Evolutionary conservation across 53 echinoderm and acorn worm genomes (phyloP).

Genomic region (Temnopleurus reevesii): DNA sequence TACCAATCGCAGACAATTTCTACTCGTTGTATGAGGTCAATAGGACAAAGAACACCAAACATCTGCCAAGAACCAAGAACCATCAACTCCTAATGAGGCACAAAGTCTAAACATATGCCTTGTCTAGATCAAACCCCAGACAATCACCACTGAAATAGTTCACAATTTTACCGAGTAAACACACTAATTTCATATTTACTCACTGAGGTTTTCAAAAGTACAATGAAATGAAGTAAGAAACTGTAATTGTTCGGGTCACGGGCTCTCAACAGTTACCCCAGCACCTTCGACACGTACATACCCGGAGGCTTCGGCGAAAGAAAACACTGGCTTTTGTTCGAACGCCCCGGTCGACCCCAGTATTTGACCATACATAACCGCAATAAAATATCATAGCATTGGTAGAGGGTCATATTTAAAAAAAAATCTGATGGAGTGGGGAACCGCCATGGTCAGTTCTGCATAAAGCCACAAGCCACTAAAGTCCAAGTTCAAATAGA

Average conservation of each 20-base stretch:
- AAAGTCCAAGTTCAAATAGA: conserved; percentile 26
- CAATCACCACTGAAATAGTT: conserved; percentile 2
- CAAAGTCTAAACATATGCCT: background rate
- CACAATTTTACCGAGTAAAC: conserved; percentile 15
- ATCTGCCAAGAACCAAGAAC: background rate
- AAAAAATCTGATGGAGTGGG: background rate
- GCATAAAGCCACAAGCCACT: background rate
- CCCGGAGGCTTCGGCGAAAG: background rate
- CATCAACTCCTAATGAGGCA: background rate
- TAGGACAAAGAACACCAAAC: background rate
- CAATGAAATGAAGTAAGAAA: conserved; percentile 25
- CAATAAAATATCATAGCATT: conserved; percentile 20
- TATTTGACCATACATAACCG: conserved; percentile 13
- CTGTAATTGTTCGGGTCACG: conserved; percentile 32
- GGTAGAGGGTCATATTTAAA: background rate
- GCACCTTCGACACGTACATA: background rate
- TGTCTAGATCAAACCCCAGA: background rate
- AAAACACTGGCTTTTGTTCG: conserved; percentile 3
- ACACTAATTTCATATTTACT: conserved; percentile 38
- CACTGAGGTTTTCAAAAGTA: conserved; percentile 1
- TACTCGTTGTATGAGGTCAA: background rate
- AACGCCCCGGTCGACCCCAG: background rate
- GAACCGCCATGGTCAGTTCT: background rate
- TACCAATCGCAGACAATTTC: background rate
- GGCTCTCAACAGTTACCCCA: background rate